A percentile compares a stretch with the other conserved stretches of the same genome.
Evolutionary conservation across 2,888 invertebrate species (phyloP).

Genomic region (Tanytarsus gracilentus): DNA sequence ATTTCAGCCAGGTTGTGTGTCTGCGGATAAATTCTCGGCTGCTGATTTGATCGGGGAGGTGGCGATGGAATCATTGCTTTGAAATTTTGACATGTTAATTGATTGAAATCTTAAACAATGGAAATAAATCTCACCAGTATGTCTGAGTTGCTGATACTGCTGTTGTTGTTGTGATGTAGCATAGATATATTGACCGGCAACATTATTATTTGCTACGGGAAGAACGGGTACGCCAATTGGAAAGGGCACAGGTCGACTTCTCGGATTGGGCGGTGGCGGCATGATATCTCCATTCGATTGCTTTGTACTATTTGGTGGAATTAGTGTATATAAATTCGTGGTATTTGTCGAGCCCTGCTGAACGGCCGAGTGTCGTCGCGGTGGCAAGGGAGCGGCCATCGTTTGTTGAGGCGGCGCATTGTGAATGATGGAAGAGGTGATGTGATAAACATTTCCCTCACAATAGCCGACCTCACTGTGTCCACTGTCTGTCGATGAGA

Average conservation of each 20-base stretch:
- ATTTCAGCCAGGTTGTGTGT: slow-evolving; percentile 80
- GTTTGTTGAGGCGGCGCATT: slow-evolving; percentile 42
- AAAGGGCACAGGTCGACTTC: slow-evolving; percentile 32
- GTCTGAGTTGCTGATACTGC: slow-evolving; percentile 13
- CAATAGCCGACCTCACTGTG: slow-evolving; percentile 53
- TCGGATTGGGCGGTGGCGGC: slow-evolving; percentile 35
- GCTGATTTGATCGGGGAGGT: slow-evolving; percentile 46
- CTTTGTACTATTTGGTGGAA: slow-evolving; percentile 18
- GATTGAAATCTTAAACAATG: background rate
- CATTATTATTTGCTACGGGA: background rate
- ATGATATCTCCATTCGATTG: slow-evolving; percentile 23
- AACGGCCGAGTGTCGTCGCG: slow-evolving; percentile 47
- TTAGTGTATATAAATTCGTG: slow-evolving; percentile 16
- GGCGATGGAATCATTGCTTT: slow-evolving; percentile 34
- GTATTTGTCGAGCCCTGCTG: slow-evolving; percentile 36
- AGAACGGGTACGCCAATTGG: background rate
- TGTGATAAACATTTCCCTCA: slow-evolving; percentile 33
- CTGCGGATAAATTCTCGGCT: slow-evolving; percentile 48
- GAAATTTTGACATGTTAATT: background rate
- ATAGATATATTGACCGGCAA: slow-evolving; percentile 20
- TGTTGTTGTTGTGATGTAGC: slow-evolving; percentile 3
- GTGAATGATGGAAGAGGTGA: slow-evolving; percentile 35
- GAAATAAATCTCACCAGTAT: slow-evolving; percentile 19
- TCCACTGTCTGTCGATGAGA: slow-evolving; percentile 86
- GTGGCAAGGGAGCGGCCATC: slow-evolving; percentile 37